A percentile compares a stretch with the other conserved stretches of the same genome.
Evolutionary conservation across 2,113 vertebrate genomes (phyloP).

Genomic region (Neodon shergylaensis): DNA sequence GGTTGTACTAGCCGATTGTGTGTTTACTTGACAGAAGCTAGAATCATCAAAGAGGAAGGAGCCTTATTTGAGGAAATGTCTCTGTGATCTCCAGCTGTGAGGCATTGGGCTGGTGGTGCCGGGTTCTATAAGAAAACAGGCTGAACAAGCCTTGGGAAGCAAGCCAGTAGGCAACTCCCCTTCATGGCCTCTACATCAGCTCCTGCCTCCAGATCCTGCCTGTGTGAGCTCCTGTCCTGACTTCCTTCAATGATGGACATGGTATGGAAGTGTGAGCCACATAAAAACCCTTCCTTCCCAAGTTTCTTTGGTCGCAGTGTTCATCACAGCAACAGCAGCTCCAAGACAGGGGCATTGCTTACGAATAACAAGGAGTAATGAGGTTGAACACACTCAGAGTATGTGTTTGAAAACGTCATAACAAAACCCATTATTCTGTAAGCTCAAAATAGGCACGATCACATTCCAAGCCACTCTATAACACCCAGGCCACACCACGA

Average conservation of each 20-base stretch:
- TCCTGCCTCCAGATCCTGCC: not conserved
- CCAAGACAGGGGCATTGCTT: not conserved
- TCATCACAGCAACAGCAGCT: not conserved
- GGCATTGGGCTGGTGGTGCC: not conserved
- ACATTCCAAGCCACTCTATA: not conserved
- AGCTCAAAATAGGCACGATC: not conserved
- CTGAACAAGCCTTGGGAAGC: not conserved
- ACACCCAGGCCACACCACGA: not conserved
- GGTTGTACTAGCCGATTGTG: not conserved
- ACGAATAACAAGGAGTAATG: not conserved
- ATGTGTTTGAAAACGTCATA: not conserved
- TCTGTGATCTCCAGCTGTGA: too few relatives aligned
- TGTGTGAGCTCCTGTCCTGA: not conserved
- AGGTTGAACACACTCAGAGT: not conserved
- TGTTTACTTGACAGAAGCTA: not conserved
- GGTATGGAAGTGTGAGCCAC: not conserved
- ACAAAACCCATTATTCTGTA: not conserved
- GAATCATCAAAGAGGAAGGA: not conserved
- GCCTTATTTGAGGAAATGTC: not conserved
- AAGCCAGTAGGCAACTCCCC: not conserved
- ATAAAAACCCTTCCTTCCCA: not conserved
- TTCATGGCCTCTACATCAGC: too few relatives aligned
- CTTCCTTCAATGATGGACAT: not conserved
- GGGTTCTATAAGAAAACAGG: not conserved
- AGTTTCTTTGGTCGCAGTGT: not conserved